These are phyloP conservation scores for Schizotus pectinicornis DNA, from an alignment of 2,888 invertebrate genomes.

Conservation along the genomic window DNA sequence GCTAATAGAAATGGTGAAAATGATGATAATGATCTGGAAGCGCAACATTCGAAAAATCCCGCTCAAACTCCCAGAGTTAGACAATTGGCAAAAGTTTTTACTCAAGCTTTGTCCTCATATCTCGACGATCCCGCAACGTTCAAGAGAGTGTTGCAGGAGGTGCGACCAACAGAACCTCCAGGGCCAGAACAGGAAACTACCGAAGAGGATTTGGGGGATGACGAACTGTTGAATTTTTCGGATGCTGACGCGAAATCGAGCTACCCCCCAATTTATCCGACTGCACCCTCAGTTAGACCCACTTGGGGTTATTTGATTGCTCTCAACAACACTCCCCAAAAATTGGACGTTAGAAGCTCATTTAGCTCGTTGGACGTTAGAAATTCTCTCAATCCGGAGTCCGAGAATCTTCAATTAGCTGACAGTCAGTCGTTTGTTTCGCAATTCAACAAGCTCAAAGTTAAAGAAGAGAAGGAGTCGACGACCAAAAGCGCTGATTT, in stretches of 20 bases:
- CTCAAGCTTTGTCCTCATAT: slow-evolving; percentile 81
- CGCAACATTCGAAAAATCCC: slow-evolving; percentile 70
- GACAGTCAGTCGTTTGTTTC: slow-evolving; percentile 74
- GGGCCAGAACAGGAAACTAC: slow-evolving; percentile 48
- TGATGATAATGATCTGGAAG: slow-evolving; percentile 61
- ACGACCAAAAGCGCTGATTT: slow-evolving; percentile 23
- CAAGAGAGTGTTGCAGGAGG: slow-evolving; percentile 75
- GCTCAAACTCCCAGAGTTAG: slow-evolving; percentile 71
- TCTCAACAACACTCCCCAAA: slow-evolving; percentile 32
- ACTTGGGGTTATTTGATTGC: slow-evolving; percentile 55
- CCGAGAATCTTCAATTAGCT: slow-evolving; percentile 70
- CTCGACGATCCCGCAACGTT: slow-evolving; percentile 84
- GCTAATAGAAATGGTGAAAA: slow-evolving; percentile 31
- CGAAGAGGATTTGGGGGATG: slow-evolving; percentile 58
- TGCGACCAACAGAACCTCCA: slow-evolving; percentile 80
- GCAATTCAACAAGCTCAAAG: slow-evolving; percentile 61
- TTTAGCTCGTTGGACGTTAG: slow-evolving; percentile 33
- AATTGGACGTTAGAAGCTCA: slow-evolving; percentile 31
- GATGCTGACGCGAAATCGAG: slow-evolving; percentile 63
- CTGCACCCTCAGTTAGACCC: slow-evolving; percentile 53
- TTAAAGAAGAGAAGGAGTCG: slow-evolving; percentile 49
- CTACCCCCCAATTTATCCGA: slow-evolving; percentile 49
- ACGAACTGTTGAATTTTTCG: slow-evolving; percentile 78
- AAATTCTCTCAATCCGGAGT: slow-evolving; percentile 57
- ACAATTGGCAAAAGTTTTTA: slow-evolving; percentile 83